Conservation (phyloP, 2,888 invertebrate species). For the Cremastobaeus sp. region DNA sequence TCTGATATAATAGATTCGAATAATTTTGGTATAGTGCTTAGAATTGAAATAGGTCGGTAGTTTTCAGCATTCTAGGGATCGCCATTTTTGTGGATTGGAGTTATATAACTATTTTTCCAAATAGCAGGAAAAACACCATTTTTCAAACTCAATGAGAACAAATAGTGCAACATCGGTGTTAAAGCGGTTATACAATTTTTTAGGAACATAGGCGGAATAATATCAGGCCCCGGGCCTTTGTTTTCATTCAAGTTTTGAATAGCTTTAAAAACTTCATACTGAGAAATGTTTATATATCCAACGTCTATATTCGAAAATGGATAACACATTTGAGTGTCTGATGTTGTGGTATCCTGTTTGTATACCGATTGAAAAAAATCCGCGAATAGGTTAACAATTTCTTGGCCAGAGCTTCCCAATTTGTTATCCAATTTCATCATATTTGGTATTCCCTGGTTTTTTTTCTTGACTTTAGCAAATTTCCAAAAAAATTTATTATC, state of each 20-base stretch:
- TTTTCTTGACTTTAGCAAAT: background rate
- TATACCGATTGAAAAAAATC: background rate
- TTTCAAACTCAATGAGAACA: background rate
- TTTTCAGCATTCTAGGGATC: background rate
- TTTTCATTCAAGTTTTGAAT: background rate
- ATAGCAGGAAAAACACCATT: background rate
- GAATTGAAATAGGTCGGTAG: background rate
- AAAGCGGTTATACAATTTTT: background rate
- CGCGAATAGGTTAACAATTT: background rate
- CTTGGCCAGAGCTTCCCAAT: background rate
- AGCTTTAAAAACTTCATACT: background rate
- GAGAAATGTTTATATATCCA: background rate
- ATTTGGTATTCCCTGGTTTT: background rate
- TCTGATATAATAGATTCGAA: background rate
- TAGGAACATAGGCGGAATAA: background rate
- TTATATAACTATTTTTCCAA: background rate
- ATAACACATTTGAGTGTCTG: background rate
- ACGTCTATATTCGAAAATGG: background rate
- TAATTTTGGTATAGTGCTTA: too few relatives aligned
- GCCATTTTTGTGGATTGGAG: background rate
- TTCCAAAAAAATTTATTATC: conserved; percentile 9
- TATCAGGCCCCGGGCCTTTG: background rate
- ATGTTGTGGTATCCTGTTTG: background rate
- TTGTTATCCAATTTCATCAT: background rate
- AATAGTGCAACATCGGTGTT: too few relatives aligned